Percentiles rank a stretch among this genome's conserved stretches.
Conservation (phyloP, 2,888 invertebrate genomes). For the Ophioninae sp. region DNA sequence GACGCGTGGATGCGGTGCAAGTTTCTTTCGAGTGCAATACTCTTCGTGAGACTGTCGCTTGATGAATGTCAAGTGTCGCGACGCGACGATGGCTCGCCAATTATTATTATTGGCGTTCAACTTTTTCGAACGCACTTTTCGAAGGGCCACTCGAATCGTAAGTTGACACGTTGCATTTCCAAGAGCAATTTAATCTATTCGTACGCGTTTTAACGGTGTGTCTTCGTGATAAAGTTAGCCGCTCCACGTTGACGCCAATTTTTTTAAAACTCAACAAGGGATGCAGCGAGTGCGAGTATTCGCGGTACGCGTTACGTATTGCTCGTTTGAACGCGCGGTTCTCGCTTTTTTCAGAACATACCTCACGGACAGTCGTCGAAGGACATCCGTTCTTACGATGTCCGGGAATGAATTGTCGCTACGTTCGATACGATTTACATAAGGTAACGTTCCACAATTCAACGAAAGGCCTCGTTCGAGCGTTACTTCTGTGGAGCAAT, state of each 20-base stretch:
- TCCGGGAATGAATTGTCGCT: constrained; percentile 36
- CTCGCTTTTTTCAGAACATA: constrained; percentile 29
- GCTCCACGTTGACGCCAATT: background rate
- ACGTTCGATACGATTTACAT: constrained; percentile 17
- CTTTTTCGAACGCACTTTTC: constrained; percentile 54
- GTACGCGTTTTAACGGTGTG: background rate
- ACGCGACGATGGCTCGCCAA: constrained; percentile 40
- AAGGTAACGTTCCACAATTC: constrained; percentile 14
- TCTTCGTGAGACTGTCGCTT: constrained; percentile 1
- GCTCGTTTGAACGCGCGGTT: constrained; percentile 15
- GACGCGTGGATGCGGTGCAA: constrained; percentile 18
- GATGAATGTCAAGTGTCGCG: constrained; percentile 20
- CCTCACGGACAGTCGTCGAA: constrained; percentile 35
- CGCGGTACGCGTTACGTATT: background rate
- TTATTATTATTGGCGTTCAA: constrained; percentile 47
- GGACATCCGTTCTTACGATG: constrained; percentile 43
- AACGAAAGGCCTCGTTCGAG: background rate
- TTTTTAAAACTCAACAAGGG: constrained; percentile 11
- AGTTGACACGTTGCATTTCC: constrained; percentile 10
- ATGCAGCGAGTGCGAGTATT: background rate
- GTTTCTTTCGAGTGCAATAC: constrained; percentile 11
- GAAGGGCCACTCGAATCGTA: constrained; percentile 38
- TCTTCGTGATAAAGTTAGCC: background rate
- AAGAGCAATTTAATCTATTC: background rate
- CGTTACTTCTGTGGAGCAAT: background rate